Evolutionary conservation across 1,140 invertebrate genomes (phyloP), one percentile per base, ranked within the genome.

Genomic region (Linepithema humile): DNA sequence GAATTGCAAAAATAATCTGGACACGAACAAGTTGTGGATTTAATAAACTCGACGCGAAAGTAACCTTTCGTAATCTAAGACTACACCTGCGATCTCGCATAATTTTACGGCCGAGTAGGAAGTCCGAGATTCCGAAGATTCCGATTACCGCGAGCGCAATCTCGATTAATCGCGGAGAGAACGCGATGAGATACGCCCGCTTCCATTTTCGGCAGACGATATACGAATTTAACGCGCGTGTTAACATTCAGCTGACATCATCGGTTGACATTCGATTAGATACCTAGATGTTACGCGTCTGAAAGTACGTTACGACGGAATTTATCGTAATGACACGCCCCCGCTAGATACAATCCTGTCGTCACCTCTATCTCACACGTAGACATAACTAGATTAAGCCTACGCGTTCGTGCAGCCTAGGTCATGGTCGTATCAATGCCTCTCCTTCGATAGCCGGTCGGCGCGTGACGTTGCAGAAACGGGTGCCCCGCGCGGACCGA

Each of bases 381-480:
- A 92, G 91, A 93, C 91, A 91, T 83, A 93, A 92, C 92, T 92
- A 89, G 92, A 93, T 93, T 94, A 92, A 84, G 38, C 87, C 83
- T 90, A 87, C 57, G 74, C 82, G 80, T 91, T 91, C 10, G 6
- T 55, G 10, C 35, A 43, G 87, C 84, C 92, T 92, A 92, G 93
- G 92, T 94, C 93, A 93, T 78, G 92, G 92, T 90, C 89, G 45
- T 88, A 89, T 86, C 88, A 84, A 84, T 84, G 83, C 29, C 72
- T 83, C 72, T 83, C 9, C 35, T 87, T 88, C 85, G 85, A 84
- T 89, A 85, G 82, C 15, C 59, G n/a, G 67, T 45, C 75, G 23
- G 48, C 50, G 43, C 6, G 43, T 85, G 72, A 88, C 65, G 74
- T 78, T 60, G 69, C 23, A 45, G 69, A 32, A 77, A 84, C 78